Evolutionary conservation across 2,113 vertebrate genomes (phyloP).

Genomic region (Prionailurus bengalensis): DNA sequence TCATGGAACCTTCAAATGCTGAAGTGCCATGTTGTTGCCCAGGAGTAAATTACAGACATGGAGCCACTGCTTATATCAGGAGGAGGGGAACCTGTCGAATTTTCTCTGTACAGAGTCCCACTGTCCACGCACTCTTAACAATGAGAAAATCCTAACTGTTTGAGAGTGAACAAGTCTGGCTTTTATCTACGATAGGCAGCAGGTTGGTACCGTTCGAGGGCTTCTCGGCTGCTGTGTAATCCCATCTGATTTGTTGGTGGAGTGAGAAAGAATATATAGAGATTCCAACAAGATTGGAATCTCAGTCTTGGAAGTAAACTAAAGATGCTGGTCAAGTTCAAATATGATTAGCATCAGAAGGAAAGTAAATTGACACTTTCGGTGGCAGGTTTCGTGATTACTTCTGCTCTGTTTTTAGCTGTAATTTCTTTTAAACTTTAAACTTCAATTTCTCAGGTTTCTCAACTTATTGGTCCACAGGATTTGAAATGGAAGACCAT

Average conservation of each 20-base stretch:
- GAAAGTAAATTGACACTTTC: conserved; percentile 50
- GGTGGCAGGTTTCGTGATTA: neutral
- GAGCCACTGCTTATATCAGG: neutral
- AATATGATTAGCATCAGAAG: neutral
- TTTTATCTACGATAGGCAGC: neutral
- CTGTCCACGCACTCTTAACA: neutral
- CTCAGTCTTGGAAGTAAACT: neutral
- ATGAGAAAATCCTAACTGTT: neutral
- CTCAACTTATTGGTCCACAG: neutral
- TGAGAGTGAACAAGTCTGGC: neutral
- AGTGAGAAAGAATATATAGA: neutral
- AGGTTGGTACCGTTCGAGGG: neutral
- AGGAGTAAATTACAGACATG: neutral
- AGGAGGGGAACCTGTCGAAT: neutral
- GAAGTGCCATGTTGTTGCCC: neutral
- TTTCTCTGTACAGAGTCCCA: neutral
- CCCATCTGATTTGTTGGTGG: neutral
- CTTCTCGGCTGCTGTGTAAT: neutral
- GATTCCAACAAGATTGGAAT: neutral
- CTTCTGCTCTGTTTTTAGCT: conserved; percentile 1
- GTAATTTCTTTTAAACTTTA: neutral
- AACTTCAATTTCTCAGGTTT: neutral
- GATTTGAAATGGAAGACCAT: neutral
- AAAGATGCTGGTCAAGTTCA: conserved; percentile 16
- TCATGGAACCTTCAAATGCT: neutral